These are phyloP conservation scores for Austrolebias charrua DNA, from an alignment of 2,797 vertebrate genomes.

Conservation along the genomic window DNA sequence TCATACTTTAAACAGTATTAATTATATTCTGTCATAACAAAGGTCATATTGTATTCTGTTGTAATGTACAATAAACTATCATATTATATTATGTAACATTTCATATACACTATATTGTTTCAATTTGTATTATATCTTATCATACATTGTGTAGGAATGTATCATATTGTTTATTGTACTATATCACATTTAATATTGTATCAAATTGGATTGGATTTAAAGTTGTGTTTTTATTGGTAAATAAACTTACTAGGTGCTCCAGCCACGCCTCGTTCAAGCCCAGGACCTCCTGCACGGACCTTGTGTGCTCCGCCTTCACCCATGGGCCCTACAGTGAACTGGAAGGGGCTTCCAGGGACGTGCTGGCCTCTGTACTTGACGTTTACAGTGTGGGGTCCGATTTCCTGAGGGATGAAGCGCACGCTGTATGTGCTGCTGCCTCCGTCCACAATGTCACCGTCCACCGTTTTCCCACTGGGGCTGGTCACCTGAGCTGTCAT, in stretches of 20 bases:
- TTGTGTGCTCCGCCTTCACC: conserved; percentile 94
- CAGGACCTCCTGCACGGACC: conserved; percentile 90
- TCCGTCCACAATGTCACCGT: conserved; percentile 90
- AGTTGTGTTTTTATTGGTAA: too few species aligned
- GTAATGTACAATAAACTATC: too few species aligned
- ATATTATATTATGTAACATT: too few species aligned
- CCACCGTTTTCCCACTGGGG: conserved; percentile 87
- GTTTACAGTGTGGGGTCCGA: conserved; percentile 92
- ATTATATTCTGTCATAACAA: neutral
- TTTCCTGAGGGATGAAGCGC: conserved; percentile 95
- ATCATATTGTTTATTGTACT: too few species aligned
- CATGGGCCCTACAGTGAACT: conserved; percentile 95
- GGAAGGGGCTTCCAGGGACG: conserved; percentile 96
- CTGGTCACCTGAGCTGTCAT: conserved; percentile 96
- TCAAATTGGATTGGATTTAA: too few species aligned
- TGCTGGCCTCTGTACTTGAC: conserved; percentile 96
- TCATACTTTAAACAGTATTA: too few species aligned
- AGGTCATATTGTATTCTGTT: neutral
- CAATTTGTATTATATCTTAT: too few species aligned
- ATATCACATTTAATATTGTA: too few species aligned
- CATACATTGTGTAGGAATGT: too few species aligned
- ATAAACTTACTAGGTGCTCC: conserved; percentile 83
- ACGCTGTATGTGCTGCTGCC: conserved; percentile 94
- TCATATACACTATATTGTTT: too few species aligned
- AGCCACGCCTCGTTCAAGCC: conserved; percentile 89